A percentile compares a stretch with the other conserved stretches of the same genome.
Evolutionary conservation across 2,113 vertebrate species (phyloP).

Genomic region (Pimephales promelas): DNA sequence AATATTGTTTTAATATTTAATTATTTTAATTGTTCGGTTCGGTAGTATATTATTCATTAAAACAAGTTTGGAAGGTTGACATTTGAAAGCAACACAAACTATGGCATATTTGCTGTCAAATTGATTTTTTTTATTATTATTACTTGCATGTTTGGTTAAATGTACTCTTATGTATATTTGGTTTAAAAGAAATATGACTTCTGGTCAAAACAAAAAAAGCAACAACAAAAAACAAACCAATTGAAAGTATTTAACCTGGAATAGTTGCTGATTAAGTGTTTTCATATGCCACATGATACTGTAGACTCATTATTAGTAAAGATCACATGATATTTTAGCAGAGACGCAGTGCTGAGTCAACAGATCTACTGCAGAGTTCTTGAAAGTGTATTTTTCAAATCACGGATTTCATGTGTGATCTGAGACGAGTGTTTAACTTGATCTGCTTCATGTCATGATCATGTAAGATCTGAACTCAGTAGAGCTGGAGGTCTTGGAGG

Average conservation of each 20-base stretch:
- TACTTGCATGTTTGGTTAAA: neutral
- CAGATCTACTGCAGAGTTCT: neutral
- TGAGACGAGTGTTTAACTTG: neutral
- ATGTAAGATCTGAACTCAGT: neutral
- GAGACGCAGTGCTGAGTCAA: neutral
- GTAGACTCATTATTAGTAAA: neutral
- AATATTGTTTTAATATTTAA: neutral
- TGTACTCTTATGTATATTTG: neutral
- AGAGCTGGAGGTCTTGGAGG: neutral
- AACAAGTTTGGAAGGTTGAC: neutral
- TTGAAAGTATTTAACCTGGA: neutral
- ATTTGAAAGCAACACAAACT: neutral
- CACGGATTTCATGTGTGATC: neutral
- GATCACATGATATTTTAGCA: neutral
- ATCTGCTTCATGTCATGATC: neutral
- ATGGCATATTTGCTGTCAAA: neutral
- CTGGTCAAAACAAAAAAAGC: neutral
- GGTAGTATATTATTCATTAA: neutral
- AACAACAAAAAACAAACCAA: neutral
- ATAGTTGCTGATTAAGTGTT: neutral
- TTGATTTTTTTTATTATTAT: neutral
- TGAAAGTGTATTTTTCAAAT: neutral
- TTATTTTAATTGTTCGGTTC: neutral
- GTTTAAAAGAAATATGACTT: neutral
- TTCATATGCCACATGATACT: neutral